phyloP scores from a whole-genome alignment of 2,797 vertebrate species.

The Mycteria americana region DNA sequence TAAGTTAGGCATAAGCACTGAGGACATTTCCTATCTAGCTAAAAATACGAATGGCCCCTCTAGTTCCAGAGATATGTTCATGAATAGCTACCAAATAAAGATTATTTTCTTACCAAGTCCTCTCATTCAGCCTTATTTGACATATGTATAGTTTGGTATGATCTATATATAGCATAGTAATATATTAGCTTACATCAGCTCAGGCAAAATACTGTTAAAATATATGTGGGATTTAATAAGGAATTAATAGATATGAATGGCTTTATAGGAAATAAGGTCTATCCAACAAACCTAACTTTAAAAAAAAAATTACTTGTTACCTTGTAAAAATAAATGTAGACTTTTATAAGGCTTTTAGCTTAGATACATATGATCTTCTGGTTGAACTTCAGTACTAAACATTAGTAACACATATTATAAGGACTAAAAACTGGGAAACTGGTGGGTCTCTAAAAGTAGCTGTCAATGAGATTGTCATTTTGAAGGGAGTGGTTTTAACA shows the following conservation, averaged over 20 bases:
- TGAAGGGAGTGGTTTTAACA: constrained; percentile 1
- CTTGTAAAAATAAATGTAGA: constrained; percentile 4
- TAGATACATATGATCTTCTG: neutral
- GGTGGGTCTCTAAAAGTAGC: neutral
- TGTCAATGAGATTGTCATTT: neutral
- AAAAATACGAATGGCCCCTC: neutral
- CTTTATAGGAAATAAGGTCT: constrained; percentile 25
- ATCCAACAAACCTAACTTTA: neutral
- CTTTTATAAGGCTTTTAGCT: neutral
- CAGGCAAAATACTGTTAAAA: constrained; percentile 8
- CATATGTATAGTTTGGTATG: neutral
- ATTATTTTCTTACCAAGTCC: neutral
- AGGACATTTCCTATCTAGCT: neutral
- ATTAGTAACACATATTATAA: neutral
- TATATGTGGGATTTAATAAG: neutral
- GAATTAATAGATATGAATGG: constrained; percentile 16
- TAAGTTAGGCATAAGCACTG: neutral
- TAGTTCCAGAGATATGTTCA: neutral
- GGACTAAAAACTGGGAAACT: neutral
- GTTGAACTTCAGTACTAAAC: neutral
- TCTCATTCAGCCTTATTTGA: neutral
- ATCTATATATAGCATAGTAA: neutral
- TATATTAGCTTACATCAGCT: neutral
- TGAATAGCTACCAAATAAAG: constrained; percentile 1
- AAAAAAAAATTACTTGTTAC: neutral